Base-by-base conservation (phyloP, 1,140 invertebrate genomes). In the Acromyrmex echinatior region DNA sequence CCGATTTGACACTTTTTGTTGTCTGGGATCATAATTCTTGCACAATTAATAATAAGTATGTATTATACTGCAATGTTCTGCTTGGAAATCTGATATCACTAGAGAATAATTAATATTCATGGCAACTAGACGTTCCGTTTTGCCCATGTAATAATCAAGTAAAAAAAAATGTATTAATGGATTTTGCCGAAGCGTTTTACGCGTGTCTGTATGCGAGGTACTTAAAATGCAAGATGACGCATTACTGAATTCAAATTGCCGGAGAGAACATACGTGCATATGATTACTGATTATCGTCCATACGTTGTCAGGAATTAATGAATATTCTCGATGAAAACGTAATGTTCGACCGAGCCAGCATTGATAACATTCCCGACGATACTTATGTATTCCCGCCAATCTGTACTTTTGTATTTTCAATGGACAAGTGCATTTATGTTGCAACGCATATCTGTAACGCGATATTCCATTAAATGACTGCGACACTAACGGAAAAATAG, bases 311-410 rank as follows among this genome's bases (percentile, higher is more conserved):
- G 56, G 25, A 25, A 84, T 63, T 84, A 84, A 84, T 62, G 70
- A 60, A 84, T 84, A 82, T 74, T 82, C 45, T 62, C 39, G 56
- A 62, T 74, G 66, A 84, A 74, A 84, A 82, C 56, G 56, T 82
- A 73, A 84, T 35, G 39, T 7, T 0, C 56, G 25, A 84, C 62
- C 70, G 70, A 84, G 74, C 60, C 12, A 21, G 21, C 79, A 31
- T 4, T 58, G 56, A 60, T 21, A 12, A 31, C 16, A n/a, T 71
- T 39, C 5, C 5, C 49, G 49, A 65, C 35, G 9, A 21, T 25
- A 6, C 12, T 28, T 28, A 10, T 60, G 35, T 31, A 62, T 18
- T n/a, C 7, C 18, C 10, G 28, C 63, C 39, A 74, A 84, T 84
- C 39, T 56, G 49, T 31, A 68, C 63, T 51, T 76, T n/a, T 51